Evolutionary conservation across 2,888 invertebrate genomes (phyloP).

Genomic region (Diploptera punctata): DNA sequence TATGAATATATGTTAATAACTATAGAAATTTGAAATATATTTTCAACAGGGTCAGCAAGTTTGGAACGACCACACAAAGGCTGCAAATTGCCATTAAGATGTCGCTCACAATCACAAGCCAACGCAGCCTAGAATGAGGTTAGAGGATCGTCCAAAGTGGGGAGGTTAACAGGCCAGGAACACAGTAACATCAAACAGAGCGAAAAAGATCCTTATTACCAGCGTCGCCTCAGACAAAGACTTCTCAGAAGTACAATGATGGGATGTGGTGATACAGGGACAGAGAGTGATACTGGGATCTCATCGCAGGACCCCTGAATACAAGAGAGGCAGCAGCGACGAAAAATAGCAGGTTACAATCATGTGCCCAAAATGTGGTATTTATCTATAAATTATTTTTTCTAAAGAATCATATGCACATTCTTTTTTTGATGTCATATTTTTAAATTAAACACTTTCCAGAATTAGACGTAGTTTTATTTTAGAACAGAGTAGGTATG

Average conservation of each 20-base stretch:
- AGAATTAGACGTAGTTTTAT: too few species aligned
- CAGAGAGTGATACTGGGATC: constrained; percentile 35
- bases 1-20: too few species aligned
- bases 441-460: too few species aligned
- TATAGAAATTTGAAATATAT: not conserved
- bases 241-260: not conserved
- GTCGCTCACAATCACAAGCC: constrained; percentile 38
- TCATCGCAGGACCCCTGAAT: not conserved
- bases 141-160: constrained; percentile 54
- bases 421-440: too few species aligned
- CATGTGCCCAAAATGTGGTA: too few species aligned
- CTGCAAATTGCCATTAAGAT: constrained; percentile 31
- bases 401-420: too few species aligned
- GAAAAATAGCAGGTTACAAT: constrained; percentile 38
- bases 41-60: constrained; percentile 37
- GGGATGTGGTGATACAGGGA: constrained; percentile 28
- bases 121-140: constrained; percentile 31
- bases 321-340: constrained; percentile 31
- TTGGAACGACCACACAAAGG: constrained; percentile 38
- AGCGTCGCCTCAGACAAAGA: constrained; percentile 58
- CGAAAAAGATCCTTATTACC: constrained; percentile 86
- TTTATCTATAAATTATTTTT: too few species aligned
- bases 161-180: constrained; percentile 66
- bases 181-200: constrained; percentile 89
- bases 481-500: too few species aligned